Conservation (phyloP, 1,140 invertebrate genomes). For the Rhopalosiphum padi region DNA sequence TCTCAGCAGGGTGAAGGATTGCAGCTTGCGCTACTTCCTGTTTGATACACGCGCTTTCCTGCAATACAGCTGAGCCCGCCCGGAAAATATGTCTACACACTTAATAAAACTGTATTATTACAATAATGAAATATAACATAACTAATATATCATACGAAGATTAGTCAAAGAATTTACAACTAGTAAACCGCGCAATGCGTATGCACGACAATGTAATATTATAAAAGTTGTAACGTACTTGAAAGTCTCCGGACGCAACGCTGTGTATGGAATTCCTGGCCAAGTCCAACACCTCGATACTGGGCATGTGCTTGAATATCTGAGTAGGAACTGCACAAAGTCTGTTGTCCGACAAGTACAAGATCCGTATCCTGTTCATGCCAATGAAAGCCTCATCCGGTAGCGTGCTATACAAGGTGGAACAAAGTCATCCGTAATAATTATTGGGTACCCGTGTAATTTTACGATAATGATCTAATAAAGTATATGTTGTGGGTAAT, state of each 20-base stretch:
- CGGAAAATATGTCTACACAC: background rate
- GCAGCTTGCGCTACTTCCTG: background rate
- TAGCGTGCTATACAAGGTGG: constrained; percentile 68
- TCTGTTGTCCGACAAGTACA: constrained; percentile 77
- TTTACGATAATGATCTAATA: background rate
- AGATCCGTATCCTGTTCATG: constrained; percentile 72
- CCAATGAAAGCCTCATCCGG: constrained; percentile 75
- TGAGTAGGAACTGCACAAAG: constrained; percentile 74
- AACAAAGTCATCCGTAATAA: constrained; percentile 2
- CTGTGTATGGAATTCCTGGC: constrained; percentile 74
- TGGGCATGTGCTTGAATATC: constrained; percentile 74
- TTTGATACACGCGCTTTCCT: background rate
- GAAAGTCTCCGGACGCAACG: constrained; percentile 70
- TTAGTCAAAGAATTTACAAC: background rate
- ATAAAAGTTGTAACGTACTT: constrained; percentile 63
- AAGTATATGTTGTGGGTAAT: background rate
- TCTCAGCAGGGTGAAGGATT: background rate
- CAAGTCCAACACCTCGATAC: constrained; percentile 75
- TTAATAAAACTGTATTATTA: background rate
- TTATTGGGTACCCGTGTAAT: background rate
- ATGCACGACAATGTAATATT: background rate
- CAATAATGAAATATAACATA: background rate
- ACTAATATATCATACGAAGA: background rate
- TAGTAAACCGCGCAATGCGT: background rate
- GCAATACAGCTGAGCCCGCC: background rate